A percentile compares a stretch with the other conserved stretches of the same genome.
Evolutionary conservation across 2,113 vertebrate genomes (phyloP).

Genomic region (Diphyllodes magnificus): DNA sequence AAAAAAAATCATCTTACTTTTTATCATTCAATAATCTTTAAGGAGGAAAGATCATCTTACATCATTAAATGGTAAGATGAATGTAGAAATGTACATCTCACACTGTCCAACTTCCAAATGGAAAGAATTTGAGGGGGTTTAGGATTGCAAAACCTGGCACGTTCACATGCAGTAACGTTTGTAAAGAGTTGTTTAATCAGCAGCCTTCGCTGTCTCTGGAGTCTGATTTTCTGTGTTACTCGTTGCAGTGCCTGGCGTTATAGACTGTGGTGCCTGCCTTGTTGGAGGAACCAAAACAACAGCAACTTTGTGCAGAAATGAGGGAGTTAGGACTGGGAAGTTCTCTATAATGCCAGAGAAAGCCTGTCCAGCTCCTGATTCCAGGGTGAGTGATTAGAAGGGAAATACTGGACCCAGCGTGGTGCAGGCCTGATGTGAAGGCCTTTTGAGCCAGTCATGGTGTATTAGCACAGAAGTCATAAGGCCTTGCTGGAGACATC

Average conservation of each 20-base stretch:
- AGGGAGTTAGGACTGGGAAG: slow-evolving; percentile 77
- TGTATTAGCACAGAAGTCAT: neutral
- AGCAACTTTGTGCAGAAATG: slow-evolving; percentile 79
- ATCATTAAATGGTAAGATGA: neutral
- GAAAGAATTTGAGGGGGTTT: neutral
- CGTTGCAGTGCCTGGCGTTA: slow-evolving; percentile 76
- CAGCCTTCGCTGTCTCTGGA: neutral
- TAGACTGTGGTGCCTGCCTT: slow-evolving; percentile 89
- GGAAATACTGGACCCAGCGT: neutral
- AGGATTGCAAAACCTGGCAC: neutral
- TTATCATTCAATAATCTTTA: neutral
- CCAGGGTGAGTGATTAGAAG: slow-evolving; percentile 72
- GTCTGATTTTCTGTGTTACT: neutral
- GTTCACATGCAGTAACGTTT: neutral
- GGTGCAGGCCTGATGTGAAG: neutral
- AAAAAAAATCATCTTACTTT: neutral
- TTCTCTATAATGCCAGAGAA: slow-evolving; percentile 85
- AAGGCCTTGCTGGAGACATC: neutral
- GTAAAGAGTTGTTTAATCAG: neutral
- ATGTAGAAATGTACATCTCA: neutral
- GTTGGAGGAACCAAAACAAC: slow-evolving; percentile 81
- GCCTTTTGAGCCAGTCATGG: neutral
- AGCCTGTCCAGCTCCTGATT: slow-evolving; percentile 76
- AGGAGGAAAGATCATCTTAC: neutral
- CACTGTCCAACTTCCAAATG: neutral